These are phyloP conservation scores for Papilio dardanus DNA, from an alignment of 1,140 invertebrate genomes.

Conservation along the genomic window DNA sequence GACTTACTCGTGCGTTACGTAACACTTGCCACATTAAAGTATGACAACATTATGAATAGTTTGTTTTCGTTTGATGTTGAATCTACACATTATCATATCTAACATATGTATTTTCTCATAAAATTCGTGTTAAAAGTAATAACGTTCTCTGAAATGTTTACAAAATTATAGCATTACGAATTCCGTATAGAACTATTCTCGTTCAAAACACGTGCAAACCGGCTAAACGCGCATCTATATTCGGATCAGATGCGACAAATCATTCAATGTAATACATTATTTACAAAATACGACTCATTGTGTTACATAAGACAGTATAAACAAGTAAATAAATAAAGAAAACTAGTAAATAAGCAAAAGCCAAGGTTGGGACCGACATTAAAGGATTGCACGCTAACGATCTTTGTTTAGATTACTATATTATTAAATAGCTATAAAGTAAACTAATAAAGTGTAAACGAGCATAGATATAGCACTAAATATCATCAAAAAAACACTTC, in stretches of 20 bases:
- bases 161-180: background rate
- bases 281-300: background rate
- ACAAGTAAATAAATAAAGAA: background rate
- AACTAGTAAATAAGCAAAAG: conserved; percentile 25
- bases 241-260: background rate
- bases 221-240: background rate
- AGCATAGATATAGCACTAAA: background rate
- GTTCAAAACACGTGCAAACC: background rate
- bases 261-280: background rate
- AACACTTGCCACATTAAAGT: background rate
- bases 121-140: background rate
- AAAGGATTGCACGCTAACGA: conserved; percentile 1
- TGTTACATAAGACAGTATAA: background rate
- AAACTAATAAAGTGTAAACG: background rate
- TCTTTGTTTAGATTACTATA: conserved; percentile 7
- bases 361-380: conserved; percentile 28
- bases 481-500: background rate
- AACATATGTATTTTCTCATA: background rate
- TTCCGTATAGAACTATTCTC: background rate
- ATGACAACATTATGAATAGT: background rate
- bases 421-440: conserved; percentile 6
- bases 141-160: background rate
- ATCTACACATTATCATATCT: no score
- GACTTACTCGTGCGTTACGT: background rate
- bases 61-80: background rate